Evolutionary conservation across 64 coral and sea anemone species (phyloP), one percentile per base, ranked within the genome.

Genomic region (Stylophora pistillata): DNA sequence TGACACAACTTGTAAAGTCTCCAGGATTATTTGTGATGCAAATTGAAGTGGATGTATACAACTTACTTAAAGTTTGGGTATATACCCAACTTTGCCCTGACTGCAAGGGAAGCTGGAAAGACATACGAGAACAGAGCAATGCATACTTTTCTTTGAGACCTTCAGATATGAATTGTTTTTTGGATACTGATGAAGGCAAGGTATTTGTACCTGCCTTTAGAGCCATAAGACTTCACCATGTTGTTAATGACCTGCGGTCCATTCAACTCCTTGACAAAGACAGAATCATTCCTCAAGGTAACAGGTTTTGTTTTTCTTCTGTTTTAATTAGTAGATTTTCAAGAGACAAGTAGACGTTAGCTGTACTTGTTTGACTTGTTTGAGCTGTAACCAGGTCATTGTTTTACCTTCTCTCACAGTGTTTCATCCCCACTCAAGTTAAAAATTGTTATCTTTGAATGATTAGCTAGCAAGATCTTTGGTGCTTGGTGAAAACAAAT

Each of bases 31-130:
- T 99, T 79, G 97, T 99, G 10, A 99, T 99, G 97, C 97, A 99
- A 27, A 99, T 99, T 54, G 97, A 99, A 88, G 93, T 99, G 17
- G 97, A 99, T 54, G 77, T 95, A 37, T 99, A 99, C 79, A 99
- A 94, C 55, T 88, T 99, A 28, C 78, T 92, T 33, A 94, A 95
- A 17, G 92, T 99, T 71, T 99, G 97, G 97, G 90, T 87, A 28
- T 99, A 79, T 83, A 32, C 95, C 32, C 95, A 95, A 63, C 93
- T 99, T 29, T 72, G 93, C 34, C 87, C 83, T 17, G 32, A 84
- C 13, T 99, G 93, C 83, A 52, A 34, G 32, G 97, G 93, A 74
- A 88, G 70, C 66, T 90, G 87, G n/a, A 95, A 95, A 90, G 90
- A 99, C 28, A 87, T 93, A 28, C 88, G 90, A 28, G n/a, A 87